Evolutionary conservation across 37 sponge, comb jelly and placozoan species (phyloP).

Genomic region (Lycopodina hypogea): DNA sequence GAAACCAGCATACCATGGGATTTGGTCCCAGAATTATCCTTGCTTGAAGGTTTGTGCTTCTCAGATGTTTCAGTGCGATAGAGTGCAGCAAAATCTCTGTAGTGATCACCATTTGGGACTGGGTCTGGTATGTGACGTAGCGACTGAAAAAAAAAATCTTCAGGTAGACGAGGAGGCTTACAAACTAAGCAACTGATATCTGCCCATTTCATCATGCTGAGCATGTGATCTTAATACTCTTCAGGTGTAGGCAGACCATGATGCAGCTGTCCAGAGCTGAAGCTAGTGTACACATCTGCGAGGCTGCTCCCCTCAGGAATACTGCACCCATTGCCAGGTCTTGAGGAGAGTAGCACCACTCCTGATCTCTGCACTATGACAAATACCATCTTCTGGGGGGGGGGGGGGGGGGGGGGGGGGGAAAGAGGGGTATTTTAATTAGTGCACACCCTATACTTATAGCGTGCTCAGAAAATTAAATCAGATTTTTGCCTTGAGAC

Average conservation of each 20-base stretch:
- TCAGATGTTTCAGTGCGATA: conserved; percentile 30
- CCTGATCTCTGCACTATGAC: conserved; percentile 25
- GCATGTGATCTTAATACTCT: conserved; percentile 35
- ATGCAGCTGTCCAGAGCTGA: conserved; percentile 28
- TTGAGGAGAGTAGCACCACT: conserved; percentile 41
- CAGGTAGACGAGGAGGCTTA: conserved; percentile 42
- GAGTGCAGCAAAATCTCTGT: conserved; percentile 25
- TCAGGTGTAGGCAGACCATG: conserved; percentile 43
- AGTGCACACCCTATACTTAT: neutral
- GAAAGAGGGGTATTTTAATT: neutral
- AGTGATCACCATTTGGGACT: conserved; percentile 29
- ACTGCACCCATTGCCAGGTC: conserved; percentile 34
- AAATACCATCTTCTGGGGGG: conserved; percentile 37
- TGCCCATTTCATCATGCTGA: conserved; percentile 49
- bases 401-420: too few species aligned
- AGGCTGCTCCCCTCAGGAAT: conserved; percentile 28
- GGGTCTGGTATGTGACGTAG: conserved; percentile 54
- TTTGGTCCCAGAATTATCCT: conserved; percentile 10
- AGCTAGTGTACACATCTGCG: conserved; percentile 36
- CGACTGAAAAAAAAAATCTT: conserved; percentile 20
- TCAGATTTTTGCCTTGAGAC: neutral
- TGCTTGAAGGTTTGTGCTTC: conserved; percentile 8
- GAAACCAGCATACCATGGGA: neutral
- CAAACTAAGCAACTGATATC: conserved; percentile 12
- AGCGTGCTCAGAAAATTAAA: neutral